Conservation (phyloP, 2,888 invertebrate species). For the Leistus spinibarbis region DNA sequence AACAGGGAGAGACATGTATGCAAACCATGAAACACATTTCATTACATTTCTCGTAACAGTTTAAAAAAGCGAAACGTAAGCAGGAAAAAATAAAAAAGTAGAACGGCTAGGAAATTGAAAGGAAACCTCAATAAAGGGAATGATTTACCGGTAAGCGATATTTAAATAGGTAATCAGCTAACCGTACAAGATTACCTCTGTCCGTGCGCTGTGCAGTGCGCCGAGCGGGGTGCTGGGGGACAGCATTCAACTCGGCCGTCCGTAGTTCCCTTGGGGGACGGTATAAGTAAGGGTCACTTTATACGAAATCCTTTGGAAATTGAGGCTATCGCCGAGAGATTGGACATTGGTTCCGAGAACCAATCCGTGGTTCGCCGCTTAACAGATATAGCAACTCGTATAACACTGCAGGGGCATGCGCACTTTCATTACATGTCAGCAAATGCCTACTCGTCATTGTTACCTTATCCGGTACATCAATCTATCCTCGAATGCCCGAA, state of each 20-base stretch:
- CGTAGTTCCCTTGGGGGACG: slow-evolving; percentile 35
- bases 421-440: background rate
- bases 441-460: background rate
- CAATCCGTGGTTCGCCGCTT: slow-evolving; percentile 46
- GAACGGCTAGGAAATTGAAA: slow-evolving; percentile 35
- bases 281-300: slow-evolving; percentile 49
- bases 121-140: slow-evolving; percentile 39
- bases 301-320: slow-evolving; percentile 52
- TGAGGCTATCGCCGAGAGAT: slow-evolving; percentile 52
- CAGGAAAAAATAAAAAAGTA: background rate
- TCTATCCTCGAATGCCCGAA: background rate
- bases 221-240: too few relatives aligned
- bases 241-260: background rate
- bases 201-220: background rate
- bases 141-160: slow-evolving; percentile 41
- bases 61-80: background rate
- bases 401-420: slow-evolving; percentile 23
- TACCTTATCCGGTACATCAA: background rate
- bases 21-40: too few relatives aligned
- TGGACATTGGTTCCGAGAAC: slow-evolving; percentile 53
- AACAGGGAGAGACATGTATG: too few relatives aligned
- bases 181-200: slow-evolving; percentile 36
- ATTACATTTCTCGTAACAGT: background rate
- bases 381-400: slow-evolving; percentile 42
- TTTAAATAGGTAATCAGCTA: slow-evolving; percentile 44